These are phyloP conservation scores for Malacoraja senta DNA, from an alignment of 2,797 vertebrate species.

Conservation along the genomic window DNA sequence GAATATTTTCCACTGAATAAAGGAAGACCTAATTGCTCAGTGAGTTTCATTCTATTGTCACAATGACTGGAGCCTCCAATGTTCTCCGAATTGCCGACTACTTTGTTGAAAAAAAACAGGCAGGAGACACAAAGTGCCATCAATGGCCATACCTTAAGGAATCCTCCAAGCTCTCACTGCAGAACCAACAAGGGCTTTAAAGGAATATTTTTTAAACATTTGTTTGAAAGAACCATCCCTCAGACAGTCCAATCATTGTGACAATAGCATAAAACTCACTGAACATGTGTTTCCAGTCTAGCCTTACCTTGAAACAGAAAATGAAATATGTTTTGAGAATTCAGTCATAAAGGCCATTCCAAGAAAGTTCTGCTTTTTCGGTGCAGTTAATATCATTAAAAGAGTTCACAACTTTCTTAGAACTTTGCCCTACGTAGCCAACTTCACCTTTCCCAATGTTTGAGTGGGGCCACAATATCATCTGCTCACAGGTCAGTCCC, in stretches of 20 bases:
- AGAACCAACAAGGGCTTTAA: not conserved
- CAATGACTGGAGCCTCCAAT: not conserved
- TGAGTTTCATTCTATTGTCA: not conserved
- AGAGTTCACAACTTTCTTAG: not conserved
- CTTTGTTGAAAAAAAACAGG: not conserved
- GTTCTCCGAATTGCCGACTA: not conserved
- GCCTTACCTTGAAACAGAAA: too few species aligned
- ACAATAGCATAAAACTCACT: too few species aligned
- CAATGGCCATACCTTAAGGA: not conserved
- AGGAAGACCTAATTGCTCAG: not conserved
- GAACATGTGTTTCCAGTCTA: too few species aligned
- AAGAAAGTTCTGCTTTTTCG: not conserved
- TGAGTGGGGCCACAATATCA: not conserved
- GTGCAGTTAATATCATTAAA: not conserved
- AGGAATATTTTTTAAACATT: not conserved
- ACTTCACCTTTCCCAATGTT: not conserved
- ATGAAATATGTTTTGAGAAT: too few species aligned
- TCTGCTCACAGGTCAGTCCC: not conserved
- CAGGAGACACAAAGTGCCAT: not conserved
- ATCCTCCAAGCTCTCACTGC: not conserved
- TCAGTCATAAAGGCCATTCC: too few species aligned
- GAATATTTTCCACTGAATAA: not conserved
- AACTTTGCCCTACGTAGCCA: not conserved
- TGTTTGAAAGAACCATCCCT: not conserved
- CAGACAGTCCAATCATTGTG: not conserved